phyloP scores from a whole-genome alignment of 2,888 invertebrate genomes.

The Gymnocheta viridis region DNA sequence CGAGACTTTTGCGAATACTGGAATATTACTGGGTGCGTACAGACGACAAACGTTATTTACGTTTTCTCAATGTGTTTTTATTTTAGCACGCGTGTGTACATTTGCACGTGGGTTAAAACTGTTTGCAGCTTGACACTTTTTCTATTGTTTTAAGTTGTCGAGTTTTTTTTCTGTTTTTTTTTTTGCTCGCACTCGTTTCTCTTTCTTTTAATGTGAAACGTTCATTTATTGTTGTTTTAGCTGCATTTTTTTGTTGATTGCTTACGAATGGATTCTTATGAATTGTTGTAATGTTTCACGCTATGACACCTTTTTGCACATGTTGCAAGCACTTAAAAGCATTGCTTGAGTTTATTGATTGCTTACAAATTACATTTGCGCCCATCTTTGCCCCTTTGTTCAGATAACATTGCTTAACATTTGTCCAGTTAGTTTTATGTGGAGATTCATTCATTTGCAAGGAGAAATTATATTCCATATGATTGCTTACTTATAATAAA shows the following conservation, averaged over 20 bases:
- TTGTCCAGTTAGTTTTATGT: not conserved
- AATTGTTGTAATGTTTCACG: slow-evolving; percentile 66
- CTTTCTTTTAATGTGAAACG: slow-evolving; percentile 22
- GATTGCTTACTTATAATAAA: slow-evolving; percentile 60
- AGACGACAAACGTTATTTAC: slow-evolving; percentile 17
- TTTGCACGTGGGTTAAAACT: slow-evolving; percentile 1
- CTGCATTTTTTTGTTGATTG: slow-evolving; percentile 31
- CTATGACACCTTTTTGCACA: slow-evolving; percentile 64
- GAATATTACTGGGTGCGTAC: slow-evolving; percentile 30
- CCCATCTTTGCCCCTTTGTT: not conserved
- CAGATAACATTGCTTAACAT: slow-evolving; percentile 29
- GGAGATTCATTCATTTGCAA: slow-evolving; percentile 1
- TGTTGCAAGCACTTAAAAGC: slow-evolving; percentile 62
- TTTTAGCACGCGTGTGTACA: not conserved
- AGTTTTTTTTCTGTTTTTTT: slow-evolving; percentile 25
- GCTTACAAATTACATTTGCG: slow-evolving; percentile 59
- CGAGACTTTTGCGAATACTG: not conserved
- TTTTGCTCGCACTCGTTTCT: slow-evolving; percentile 1
- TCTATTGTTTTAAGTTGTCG: slow-evolving; percentile 32
- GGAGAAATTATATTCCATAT: slow-evolving; percentile 27
- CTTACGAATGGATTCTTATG: slow-evolving; percentile 42
- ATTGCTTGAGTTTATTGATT: slow-evolving; percentile 57
- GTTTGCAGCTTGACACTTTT: slow-evolving; percentile 38
- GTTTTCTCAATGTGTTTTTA: not conserved
- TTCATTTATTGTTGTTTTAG: slow-evolving; percentile 36